Evolutionary conservation across 2,113 vertebrate species (phyloP).

Genomic region (Leucosticte australis): DNA sequence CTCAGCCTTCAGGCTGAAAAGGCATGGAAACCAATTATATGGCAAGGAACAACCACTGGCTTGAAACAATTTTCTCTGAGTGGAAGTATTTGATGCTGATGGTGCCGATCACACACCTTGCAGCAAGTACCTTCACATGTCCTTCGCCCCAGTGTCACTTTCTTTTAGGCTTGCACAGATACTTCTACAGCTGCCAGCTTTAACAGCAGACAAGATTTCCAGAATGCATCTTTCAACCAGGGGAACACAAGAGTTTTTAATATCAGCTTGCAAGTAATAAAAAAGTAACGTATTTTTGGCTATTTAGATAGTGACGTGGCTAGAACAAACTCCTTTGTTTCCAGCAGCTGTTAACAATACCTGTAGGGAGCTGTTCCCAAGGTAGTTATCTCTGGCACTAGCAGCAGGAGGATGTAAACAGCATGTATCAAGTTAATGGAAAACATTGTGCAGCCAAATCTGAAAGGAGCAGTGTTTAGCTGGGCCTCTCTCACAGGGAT

Average conservation of each 20-base stretch:
- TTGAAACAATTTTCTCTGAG: not conserved
- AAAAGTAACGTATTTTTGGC: slow-evolving; percentile 25
- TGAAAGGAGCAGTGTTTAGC: not conserved
- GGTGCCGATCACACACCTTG: accelerated
- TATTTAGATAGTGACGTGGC: slow-evolving; percentile 41
- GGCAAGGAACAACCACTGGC: not conserved
- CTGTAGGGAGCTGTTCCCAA: slow-evolving; percentile 53
- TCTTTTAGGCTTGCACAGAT: not conserved
- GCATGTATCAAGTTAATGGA: slow-evolving; percentile 46
- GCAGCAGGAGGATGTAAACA: slow-evolving; percentile 39
- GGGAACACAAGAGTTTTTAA: not conserved
- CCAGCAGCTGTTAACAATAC: slow-evolving; percentile 57
- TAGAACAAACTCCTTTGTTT: slow-evolving; percentile 55
- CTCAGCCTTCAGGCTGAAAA: not conserved
- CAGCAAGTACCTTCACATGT: not conserved
- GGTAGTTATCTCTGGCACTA: slow-evolving; percentile 50
- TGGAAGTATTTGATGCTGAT: not conserved
- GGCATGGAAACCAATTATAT: not conserved
- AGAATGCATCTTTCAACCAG: not conserved
- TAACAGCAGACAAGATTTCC: not conserved
- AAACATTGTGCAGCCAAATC: slow-evolving; percentile 21
- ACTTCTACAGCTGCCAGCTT: not conserved
- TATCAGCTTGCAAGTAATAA: not conserved
- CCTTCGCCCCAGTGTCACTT: not conserved
- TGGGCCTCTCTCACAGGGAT: not conserved